Percentiles rank a stretch among this genome's conserved stretches.
Conservation (phyloP, 2,888 invertebrate genomes). For the Spodoptera littoralis region DNA sequence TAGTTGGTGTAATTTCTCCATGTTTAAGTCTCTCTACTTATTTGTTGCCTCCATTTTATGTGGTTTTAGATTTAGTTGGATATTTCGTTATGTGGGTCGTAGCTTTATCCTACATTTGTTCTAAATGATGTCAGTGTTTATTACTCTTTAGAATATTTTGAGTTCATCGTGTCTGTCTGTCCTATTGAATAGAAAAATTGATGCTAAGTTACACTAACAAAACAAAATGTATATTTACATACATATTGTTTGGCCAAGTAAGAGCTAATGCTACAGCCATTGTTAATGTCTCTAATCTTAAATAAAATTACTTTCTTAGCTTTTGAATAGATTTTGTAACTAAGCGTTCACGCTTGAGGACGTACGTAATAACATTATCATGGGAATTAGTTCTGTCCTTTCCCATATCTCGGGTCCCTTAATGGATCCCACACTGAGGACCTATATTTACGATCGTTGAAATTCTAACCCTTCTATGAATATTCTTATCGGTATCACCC, state of each 20-base stretch:
- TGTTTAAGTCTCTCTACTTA: slow-evolving; percentile 43
- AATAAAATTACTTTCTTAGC: no score
- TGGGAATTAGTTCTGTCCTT: no score
- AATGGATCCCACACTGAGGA: neutral
- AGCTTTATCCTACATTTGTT: slow-evolving; percentile 6
- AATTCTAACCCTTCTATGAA: slow-evolving; percentile 1
- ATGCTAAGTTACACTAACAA: no score
- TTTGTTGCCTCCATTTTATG: slow-evolving; percentile 39
- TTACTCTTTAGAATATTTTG: neutral
- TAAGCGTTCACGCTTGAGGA: no score
- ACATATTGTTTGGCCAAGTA: no score
- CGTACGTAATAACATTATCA: no score
- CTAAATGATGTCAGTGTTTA: neutral
- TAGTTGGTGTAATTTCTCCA: slow-evolving; percentile 42
- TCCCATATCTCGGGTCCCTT: neutral
- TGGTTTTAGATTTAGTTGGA: slow-evolving; percentile 48
- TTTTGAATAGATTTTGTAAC: no score
- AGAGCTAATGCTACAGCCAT: no score
- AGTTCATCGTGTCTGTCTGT: neutral
- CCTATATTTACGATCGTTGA: slow-evolving; percentile 4
- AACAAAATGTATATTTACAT: no score
- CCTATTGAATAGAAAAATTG: no score
- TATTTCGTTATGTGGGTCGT: slow-evolving; percentile 18
- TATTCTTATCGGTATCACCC: no score
- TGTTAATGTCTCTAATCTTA: no score